Evolutionary conservation across 1,140 invertebrate genomes (phyloP), one percentile per base, ranked within the genome.

Genomic region (Mylabris phalerata): DNA sequence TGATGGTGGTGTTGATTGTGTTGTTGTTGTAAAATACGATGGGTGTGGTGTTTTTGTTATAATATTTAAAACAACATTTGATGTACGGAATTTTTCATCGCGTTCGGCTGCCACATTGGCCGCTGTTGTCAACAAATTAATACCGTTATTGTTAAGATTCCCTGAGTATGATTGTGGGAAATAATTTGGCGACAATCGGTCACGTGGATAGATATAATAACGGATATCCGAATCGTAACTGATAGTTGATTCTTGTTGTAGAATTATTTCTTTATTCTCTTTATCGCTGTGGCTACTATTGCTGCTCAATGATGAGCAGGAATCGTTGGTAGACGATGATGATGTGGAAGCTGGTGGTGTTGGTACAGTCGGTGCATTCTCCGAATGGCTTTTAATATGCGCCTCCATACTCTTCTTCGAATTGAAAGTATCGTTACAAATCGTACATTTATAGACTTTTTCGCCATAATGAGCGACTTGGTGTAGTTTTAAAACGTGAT

Each of bases 381-480:
- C 87, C 10, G 89, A 87, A 68, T 93, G 91, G n/a, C 87, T 89
- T 69, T 92, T 92, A 32, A 93, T 92, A 70, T 94, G 92, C 3
- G 85, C 78, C 69, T 93, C 90, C 85, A 94, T 90, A 32, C 85
- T 84, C 69, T 93, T 93, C 72, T 93, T 92, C 3, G 87, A 92
- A 54, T 85, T 90, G 69, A 93, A 93, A 0, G 90, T 93, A 60
- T 90, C 86, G 61, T 92, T 87, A 70, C 90, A 95, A 6, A 93
- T 85, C 0, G 90, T 93, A 72, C 91, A 94, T 67, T 92, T 92
- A 76, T 94, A 94, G 38, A 92, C 90, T 67, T 93, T 92, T 69
- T 93, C 88, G 0, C 91, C 91, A 64, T 90, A 92, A 74, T 95
- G 92, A 52, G 91, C 87, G n/a, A 92, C 90, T 60, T 91, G 87